Evolutionary conservation across 2,888 invertebrate genomes (phyloP).

Genomic region (Meiosimyza decipiens): DNA sequence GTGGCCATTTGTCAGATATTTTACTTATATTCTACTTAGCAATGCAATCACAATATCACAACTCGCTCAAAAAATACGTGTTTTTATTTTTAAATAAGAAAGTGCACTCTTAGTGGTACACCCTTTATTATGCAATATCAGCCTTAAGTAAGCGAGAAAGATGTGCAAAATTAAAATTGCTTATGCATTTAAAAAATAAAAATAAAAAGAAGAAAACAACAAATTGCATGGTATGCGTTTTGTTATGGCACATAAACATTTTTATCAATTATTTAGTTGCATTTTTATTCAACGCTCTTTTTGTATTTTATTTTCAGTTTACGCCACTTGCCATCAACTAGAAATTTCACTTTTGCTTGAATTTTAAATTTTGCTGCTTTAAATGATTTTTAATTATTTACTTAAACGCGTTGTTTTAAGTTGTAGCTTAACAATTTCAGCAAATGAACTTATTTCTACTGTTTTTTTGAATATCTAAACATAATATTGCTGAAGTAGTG

Average conservation of each 20-base stretch:
- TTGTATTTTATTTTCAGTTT: background rate
- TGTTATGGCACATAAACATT: slow-evolving; percentile 8
- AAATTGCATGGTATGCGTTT: slow-evolving; percentile 19
- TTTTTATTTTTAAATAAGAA: too few relatives aligned
- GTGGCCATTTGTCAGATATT: too few relatives aligned
- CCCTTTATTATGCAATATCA: background rate
- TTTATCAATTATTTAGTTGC: background rate
- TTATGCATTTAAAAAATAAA: background rate
- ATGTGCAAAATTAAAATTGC: background rate
- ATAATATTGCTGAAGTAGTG: too few relatives aligned
- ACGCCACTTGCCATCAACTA: background rate
- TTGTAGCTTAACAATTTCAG: too few relatives aligned
- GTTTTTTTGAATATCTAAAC: too few relatives aligned
- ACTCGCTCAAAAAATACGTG: too few relatives aligned
- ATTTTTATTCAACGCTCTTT: background rate
- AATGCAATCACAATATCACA: too few relatives aligned
- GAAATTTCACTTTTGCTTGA: background rate
- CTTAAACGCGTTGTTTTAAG: background rate
- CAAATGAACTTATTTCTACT: too few relatives aligned
- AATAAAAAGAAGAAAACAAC: background rate
- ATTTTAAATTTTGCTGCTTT: background rate
- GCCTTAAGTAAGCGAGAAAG: background rate
- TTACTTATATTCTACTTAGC: too few relatives aligned
- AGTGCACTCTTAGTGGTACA: too few relatives aligned
- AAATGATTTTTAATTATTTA: background rate